phyloP scores from a whole-genome alignment of 2,113 vertebrate species.

The Alosa alosa region DNA sequence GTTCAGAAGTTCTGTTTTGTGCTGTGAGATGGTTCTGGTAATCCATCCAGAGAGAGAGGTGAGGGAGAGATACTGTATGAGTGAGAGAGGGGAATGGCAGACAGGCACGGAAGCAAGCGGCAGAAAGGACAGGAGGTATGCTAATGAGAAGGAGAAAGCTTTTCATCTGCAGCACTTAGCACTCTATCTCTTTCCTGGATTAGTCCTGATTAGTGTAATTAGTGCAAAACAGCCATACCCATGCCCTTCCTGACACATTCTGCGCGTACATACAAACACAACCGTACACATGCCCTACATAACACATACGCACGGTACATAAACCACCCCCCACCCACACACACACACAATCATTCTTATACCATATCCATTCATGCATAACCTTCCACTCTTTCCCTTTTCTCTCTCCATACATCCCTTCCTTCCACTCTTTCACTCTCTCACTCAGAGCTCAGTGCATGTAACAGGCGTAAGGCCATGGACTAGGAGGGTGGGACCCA shows the following conservation, averaged over 20 bases:
- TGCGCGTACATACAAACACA: neutral
- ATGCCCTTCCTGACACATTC: neutral
- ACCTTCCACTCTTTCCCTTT: neutral
- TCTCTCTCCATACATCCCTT: neutral
- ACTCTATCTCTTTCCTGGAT: neutral
- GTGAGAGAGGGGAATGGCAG: too few species aligned
- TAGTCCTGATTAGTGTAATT: constrained; percentile 10
- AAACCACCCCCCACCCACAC: neutral
- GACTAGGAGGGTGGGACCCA: constrained; percentile 83
- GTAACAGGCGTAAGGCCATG: constrained; percentile 87
- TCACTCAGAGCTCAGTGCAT: constrained; percentile 81
- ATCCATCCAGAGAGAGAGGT: too few species aligned
- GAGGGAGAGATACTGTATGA: too few species aligned
- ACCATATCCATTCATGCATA: neutral
- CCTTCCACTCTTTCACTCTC: neutral
- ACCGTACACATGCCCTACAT: neutral
- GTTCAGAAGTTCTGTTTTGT: too few species aligned
- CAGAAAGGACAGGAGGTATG: neutral
- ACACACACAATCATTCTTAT: neutral
- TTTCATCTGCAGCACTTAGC: neutral
- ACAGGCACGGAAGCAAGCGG: neutral
- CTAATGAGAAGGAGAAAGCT: neutral
- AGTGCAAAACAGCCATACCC: neutral
- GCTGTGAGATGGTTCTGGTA: too few species aligned
- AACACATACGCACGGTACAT: neutral